Base-by-base conservation (phyloP, 2,888 invertebrate genomes). In the Limenitis camilla region DNA sequence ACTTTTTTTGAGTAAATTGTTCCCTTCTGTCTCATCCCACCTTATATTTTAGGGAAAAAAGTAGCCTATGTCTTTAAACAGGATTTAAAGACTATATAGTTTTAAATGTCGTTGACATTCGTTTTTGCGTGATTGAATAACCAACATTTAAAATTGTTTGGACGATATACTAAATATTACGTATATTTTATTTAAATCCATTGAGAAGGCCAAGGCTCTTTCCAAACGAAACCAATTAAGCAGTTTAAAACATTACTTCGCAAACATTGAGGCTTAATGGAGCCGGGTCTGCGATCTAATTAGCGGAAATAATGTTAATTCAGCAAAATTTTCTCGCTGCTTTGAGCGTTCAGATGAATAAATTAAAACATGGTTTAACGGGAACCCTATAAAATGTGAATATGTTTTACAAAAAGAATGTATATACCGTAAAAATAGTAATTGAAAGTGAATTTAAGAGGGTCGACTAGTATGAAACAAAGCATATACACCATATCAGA, bases 181-280 rank as follows among this genome's bases (percentile, higher is more conserved):
- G 11, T 40, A 44, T 53, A 40, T 44, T 38, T 45, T 35, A 10
- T 35, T 6, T 27, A 36, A 36, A 36, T 29, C 5, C 41, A 53
- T 40, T 43, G 27, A 39, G 30, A 41, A 57, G 54, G 45, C 49
- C 56, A 57, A 54, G 56, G 56, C 40, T 32, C 9, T 28, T 11
- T 53, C 19, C n/a, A n/a, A n/a, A n/a, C n/a, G n/a, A n/a, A n/a
- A n/a, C n/a, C n/a, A n/a, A n/a, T n/a, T n/a, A n/a, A n/a, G n/a
- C n/a, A n/a, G n/a, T n/a, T n/a, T n/a, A 6, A 9, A 36, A 10
- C 5, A 10, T 10, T 5, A 36, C 19, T 19, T 19, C 19, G 1
- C 19, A 19, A 19, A 19, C 19, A 19, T 19, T 8, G 10, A 10
- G 36, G 35, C 19, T 35, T 19, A 49, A 49, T 49, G 38, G 39